Conservation (phyloP, 2,797 vertebrate species). For the Myiotriccus ornatus region DNA sequence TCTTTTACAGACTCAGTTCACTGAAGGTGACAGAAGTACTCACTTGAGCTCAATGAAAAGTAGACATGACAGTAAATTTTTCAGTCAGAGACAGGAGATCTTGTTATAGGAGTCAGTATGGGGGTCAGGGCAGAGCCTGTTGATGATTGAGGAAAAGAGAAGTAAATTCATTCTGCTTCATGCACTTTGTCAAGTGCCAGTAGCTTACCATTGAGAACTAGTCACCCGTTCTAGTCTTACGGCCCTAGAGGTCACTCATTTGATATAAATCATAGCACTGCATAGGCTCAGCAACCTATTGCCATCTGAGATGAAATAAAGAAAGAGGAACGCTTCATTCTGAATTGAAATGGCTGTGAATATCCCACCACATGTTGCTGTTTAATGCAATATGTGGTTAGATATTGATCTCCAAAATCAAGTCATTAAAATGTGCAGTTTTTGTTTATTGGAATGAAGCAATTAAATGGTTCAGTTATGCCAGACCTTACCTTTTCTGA, state of each 20-base stretch:
- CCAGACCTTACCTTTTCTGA: constrained; percentile 84
- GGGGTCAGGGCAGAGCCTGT: constrained; percentile 99
- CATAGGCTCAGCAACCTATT: constrained; percentile 84
- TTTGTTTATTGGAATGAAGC: constrained; percentile 87
- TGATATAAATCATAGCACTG: constrained; percentile 90
- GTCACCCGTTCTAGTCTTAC: constrained; percentile 98
- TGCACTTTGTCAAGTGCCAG: constrained; percentile 99
- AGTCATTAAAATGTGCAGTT: constrained; percentile 86
- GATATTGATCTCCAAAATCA: constrained; percentile 83
- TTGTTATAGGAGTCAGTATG: constrained; percentile 99
- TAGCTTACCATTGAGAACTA: constrained; percentile 99
- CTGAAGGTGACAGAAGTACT: constrained; percentile 97
- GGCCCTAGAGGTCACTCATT: constrained; percentile 96
- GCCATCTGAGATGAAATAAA: constrained; percentile 82
- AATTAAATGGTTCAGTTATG: constrained; percentile 88
- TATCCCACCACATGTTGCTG: constrained; percentile 80
- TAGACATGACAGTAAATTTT: constrained; percentile 97
- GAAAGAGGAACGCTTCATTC: constrained; percentile 78
- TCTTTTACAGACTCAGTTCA: constrained; percentile 77
- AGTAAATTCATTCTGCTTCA: constrained; percentile 99
- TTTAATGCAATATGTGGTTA: constrained; percentile 74
- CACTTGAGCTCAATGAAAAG: constrained; percentile 94
- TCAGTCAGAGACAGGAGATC: constrained; percentile 97
- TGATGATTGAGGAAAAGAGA: constrained; percentile 99
- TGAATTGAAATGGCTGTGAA: constrained; percentile 78